Percentiles rank a stretch among this genome's conserved stretches.
phyloP scores from a whole-genome alignment of 2,888 invertebrate species.

The Lithophane semibrunnea region DNA sequence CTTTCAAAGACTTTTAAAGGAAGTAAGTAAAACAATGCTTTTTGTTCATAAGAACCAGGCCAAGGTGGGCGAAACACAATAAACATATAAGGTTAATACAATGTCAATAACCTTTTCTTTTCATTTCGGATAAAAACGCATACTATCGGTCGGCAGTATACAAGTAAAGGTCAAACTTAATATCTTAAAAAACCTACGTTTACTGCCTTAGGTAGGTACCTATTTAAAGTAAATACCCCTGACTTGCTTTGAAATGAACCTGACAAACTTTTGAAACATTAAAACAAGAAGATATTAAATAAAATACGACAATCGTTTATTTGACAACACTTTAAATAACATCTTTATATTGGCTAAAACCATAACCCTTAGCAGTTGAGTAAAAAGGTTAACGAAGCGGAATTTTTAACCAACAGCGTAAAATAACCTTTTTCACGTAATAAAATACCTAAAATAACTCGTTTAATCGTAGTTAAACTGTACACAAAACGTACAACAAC shows the following conservation, averaged over 20 bases:
- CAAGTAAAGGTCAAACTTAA: slow-evolving; percentile 14
- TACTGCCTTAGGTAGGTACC: neutral
- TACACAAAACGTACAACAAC: slow-evolving; percentile 44
- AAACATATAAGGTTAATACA: slow-evolving; percentile 14
- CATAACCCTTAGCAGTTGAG: too few relatives aligned
- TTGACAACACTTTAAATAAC: too few relatives aligned
- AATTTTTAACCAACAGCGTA: slow-evolving; percentile 5
- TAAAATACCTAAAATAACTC: slow-evolving; percentile 23
- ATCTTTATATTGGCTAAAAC: too few relatives aligned
- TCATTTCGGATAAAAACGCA: slow-evolving; percentile 19
- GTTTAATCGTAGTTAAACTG: slow-evolving; percentile 35
- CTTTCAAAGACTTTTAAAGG: slow-evolving; percentile 26
- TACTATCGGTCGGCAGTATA: neutral
- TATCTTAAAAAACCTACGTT: neutral
- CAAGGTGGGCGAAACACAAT: slow-evolving; percentile 38
- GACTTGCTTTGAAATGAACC: neutral
- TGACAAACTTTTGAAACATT: neutral
- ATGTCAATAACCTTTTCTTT: slow-evolving; percentile 24
- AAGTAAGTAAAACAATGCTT: slow-evolving; percentile 31
- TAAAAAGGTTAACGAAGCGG: neutral
- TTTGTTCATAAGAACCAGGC: slow-evolving; percentile 12
- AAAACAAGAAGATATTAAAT: neutral
- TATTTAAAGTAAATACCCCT: neutral
- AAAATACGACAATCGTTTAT: neutral
- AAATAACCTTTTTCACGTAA: slow-evolving; percentile 15